Evolutionary conservation across 2,888 invertebrate genomes (phyloP), one percentile per base, ranked within the genome.

Genomic region (Himalopsyche tibetana): DNA sequence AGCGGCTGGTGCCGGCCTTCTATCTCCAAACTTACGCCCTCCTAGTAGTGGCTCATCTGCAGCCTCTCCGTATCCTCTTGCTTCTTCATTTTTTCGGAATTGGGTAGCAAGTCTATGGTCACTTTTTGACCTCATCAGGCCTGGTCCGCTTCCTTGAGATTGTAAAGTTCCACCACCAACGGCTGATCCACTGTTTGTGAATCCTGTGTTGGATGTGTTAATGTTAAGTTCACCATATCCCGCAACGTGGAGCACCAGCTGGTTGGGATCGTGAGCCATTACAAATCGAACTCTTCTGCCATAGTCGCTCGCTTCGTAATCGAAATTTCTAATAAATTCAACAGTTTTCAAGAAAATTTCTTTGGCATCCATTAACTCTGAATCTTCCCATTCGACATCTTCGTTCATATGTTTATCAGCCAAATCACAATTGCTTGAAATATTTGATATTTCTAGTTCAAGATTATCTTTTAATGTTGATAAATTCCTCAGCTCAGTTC

Each of bases 311-410:
- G 96, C 97, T 92, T 99, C 99, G 90, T 98, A 97, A 92, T 98
- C 98, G 90, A 98, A 98, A 93, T 98, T 98, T 90, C 97, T 94
- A 89, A 99, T 95, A 91, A 99, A 99, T 90, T 99, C 99, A 82
- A 99, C 96, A 19, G 99, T 99, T 92, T 98, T 98, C 38, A 98
- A 93, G 93, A 99, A 99, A 89, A 98, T 98, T 92, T 98, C 98
- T 93, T 99, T 99, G 86, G 98, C 97, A 90, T 98, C 98, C 94
- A 98, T 97, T 89, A 98, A 94, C 91, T 98, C 98, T 89, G 97
- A 96, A 90, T 98, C 97, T 90, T 98, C 98, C 96, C 98, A 98
- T 90, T 97, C 96, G 69, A 97, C 96, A 88, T 96, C 96, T 89
- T 97, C 97, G 90, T 96, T 97, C 94, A 98, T 97, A 91, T 98